phyloP scores from a whole-genome alignment of 1,140 invertebrate genomes.

The Drosophila bocqueti region DNA sequence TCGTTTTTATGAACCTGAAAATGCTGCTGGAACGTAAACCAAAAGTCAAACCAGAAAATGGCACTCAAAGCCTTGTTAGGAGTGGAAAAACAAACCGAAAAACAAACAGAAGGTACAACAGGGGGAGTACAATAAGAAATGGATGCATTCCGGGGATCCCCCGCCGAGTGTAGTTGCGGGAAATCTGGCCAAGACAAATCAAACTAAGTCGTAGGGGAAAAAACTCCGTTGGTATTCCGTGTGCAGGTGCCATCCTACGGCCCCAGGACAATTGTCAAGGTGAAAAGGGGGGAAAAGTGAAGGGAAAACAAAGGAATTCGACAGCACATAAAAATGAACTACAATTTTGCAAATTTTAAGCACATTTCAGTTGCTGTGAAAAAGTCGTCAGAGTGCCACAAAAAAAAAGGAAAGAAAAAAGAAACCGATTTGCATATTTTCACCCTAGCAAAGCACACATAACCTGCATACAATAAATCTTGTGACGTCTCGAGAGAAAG shows the following conservation, averaged over 20 bases:
- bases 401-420: conserved; percentile 45
- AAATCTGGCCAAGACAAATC: conserved; percentile 28
- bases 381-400: conserved; percentile 66
- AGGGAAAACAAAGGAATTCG: conserved; percentile 47
- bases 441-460: conserved; percentile 42
- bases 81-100: conserved; percentile 31
- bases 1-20: conserved; percentile 51
- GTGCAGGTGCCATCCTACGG: conserved; percentile 51
- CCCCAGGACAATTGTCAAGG: conserved; percentile 62
- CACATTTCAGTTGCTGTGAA: conserved; percentile 75
- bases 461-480: conserved; percentile 83
- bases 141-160: conserved; percentile 60
- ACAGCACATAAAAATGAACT: conserved; percentile 75
- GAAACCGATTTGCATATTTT: conserved; percentile 33
- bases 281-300: conserved; percentile 32
- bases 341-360: conserved; percentile 80
- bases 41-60: conserved; percentile 51
- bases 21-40: conserved; percentile 51
- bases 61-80: conserved; percentile 44
- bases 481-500: conserved; percentile 82
- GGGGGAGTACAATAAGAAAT: conserved; percentile 32
- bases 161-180: background rate
- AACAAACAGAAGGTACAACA: conserved; percentile 14
- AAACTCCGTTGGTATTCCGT: conserved; percentile 41
- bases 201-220: conserved; percentile 49